A percentile compares a stretch with the other conserved stretches of the same genome.
Conservation (phyloP, 1,140 invertebrate species). For the Drosophila miranda region DNA sequence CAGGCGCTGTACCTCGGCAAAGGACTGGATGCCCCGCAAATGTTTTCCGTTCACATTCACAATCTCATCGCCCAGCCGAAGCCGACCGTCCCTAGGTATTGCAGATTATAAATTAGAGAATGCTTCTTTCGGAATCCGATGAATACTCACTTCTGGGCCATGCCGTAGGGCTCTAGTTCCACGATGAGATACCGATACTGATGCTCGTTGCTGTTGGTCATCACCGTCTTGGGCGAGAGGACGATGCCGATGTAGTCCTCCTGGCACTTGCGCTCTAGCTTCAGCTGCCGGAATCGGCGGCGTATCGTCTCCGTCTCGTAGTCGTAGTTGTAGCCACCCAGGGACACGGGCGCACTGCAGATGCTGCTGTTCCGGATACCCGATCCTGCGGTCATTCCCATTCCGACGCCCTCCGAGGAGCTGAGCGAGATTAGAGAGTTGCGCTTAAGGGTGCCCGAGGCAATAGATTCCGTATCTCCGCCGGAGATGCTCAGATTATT, state of each 20-base stretch:
- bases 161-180: conserved; percentile 90
- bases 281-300: conserved; percentile 84
- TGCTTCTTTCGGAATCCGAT: not conserved
- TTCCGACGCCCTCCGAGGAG: conserved; percentile 71
- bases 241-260: conserved; percentile 88
- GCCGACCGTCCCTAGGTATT: conserved; percentile 87
- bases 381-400: conserved; percentile 33
- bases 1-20: conserved; percentile 84
- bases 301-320: conserved; percentile 78
- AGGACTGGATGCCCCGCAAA: conserved; percentile 88
- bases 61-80: conserved; percentile 92
- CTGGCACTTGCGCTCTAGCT: conserved; percentile 85
- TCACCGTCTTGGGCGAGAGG: conserved; percentile 86
- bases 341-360: conserved; percentile 71
- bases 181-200: conserved; percentile 91
- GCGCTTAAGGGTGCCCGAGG: conserved; percentile 77
- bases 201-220: conserved; percentile 83
- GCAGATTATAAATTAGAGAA: not conserved
- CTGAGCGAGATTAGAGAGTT: conserved; percentile 78
- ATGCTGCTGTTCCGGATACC: conserved; percentile 61
- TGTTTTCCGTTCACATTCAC: conserved; percentile 93
- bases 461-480: conserved; percentile 82
- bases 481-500: conserved; percentile 82
- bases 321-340: conserved; percentile 78
- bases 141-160: conserved; percentile 88